These are phyloP conservation scores for Autographa pulchrina DNA, from an alignment of 2,888 invertebrate genomes.

Conservation along the genomic window DNA sequence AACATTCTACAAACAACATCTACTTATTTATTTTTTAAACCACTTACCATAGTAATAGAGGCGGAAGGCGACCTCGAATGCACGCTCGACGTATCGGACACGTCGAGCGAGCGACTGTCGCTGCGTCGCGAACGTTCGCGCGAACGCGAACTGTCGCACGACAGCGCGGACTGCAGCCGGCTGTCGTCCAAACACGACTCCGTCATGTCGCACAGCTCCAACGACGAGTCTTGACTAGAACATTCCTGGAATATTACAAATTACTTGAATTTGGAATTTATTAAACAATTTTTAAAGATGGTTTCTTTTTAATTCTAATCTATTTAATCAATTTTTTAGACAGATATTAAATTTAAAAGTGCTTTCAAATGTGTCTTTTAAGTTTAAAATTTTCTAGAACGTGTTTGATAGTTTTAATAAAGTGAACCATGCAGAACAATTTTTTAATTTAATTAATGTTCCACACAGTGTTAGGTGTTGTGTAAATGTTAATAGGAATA, in stretches of 20 bases:
- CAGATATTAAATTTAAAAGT: neutral
- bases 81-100: constrained; percentile 84
- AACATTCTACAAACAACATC: too few species aligned
- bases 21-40: neutral
- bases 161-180: constrained; percentile 83
- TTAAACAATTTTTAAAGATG: neutral
- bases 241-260: constrained; percentile 78
- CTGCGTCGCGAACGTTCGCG: constrained; percentile 83
- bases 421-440: constrained; percentile 38
- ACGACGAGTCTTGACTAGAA: constrained; percentile 88
- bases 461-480: constrained; percentile 48
- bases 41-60: constrained; percentile 83
- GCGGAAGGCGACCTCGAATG: constrained; percentile 85
- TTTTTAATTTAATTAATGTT: constrained; percentile 45
- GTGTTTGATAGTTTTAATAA: neutral
- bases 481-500: constrained; percentile 38
- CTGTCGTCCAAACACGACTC: constrained; percentile 82
- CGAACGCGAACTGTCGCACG: constrained; percentile 84
- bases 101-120: constrained; percentile 85
- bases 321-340: neutral
- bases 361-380: neutral
- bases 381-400: neutral
- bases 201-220: constrained; percentile 84
- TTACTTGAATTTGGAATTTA: constrained; percentile 16
- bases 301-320: neutral